Evolutionary conservation across 2,797 vertebrate genomes (phyloP).

Genomic region (Arrhamphus sclerolepis): DNA sequence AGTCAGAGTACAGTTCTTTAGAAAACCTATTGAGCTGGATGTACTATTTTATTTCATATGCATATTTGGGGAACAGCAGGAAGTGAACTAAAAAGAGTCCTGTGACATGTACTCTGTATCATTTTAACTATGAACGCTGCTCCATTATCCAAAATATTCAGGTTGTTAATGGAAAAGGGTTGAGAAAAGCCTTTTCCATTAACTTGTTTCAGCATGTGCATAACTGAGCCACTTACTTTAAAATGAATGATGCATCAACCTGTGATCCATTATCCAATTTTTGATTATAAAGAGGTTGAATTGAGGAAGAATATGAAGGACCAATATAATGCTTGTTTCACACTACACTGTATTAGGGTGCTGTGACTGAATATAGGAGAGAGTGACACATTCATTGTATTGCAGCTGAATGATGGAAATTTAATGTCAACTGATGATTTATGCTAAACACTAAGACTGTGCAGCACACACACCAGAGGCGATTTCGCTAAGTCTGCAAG

Average conservation of each 20-base stretch:
- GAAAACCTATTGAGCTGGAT: neutral
- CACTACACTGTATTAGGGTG: neutral
- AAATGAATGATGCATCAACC: constrained; percentile 10
- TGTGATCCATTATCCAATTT: constrained; percentile 5
- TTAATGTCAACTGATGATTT: neutral
- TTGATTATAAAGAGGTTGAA: neutral
- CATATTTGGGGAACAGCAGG: neutral
- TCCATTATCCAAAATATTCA: neutral
- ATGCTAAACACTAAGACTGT: constrained; percentile 9
- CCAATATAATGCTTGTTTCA: neutral
- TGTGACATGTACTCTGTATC: neutral
- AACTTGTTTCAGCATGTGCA: constrained; percentile 5
- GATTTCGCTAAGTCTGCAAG: neutral
- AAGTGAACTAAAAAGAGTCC: neutral
- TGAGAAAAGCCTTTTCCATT: no score
- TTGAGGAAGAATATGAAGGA: neutral
- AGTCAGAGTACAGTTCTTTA: neutral
- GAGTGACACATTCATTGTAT: neutral
- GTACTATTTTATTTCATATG: neutral
- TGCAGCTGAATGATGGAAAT: neutral
- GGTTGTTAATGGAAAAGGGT: neutral
- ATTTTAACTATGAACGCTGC: neutral
- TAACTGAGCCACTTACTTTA: neutral
- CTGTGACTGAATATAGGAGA: neutral
- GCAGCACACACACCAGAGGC: neutral